Evolutionary conservation across 1,140 invertebrate genomes (phyloP), one percentile per base, ranked within the genome.

Genomic region (Drosophila takahashii): DNA sequence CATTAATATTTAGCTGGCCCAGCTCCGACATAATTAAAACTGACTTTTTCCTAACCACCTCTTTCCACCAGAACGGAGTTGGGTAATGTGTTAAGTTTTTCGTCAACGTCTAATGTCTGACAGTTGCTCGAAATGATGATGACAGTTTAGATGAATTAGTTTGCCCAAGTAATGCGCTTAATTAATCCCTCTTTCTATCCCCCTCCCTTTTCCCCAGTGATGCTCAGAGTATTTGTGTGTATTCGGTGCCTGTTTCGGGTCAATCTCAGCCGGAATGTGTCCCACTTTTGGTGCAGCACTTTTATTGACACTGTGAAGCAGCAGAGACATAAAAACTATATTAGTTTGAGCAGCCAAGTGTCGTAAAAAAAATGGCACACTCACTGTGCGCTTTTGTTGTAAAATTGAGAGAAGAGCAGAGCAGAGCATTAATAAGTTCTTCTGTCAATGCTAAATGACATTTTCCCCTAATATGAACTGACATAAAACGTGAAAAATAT

Each of bases 121-220:
- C 83, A 89, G 84, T 89, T 79, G 84, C 84, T 79, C 65, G 84
- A 89, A 87, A 84, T 89, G 84, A 87, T 87, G 84, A 87, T 87
- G 84, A 87, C 83, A 87, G 83, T 83, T 89, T 83, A 89, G 83
- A 87, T 87, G 84, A 84, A 87, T 87, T 87, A 89, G 84, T 87
- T 87, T 89, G 77, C 60, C 59, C 66, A 77, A 79, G 61, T 85
- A 87, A 84, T 89, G 79, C 67, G 64, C 52, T 81, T 79, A 84
- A 87, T 87, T 87, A 89, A 89, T 84, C 79, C 79, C 75, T 42
- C 70, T 61, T 74, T 26, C 42, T 54, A 42, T 16, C 9, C 29
- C 11, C 29, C 37, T 15, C 26, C n/a, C 13, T 26, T 13, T 18
- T 6, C 22, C 5, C 22, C 0, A 2, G 5, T 4, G 36, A 5